Evolutionary conservation across 2,113 vertebrate genomes (phyloP), one percentile per base, ranked within the genome.

Genomic region (Nycticorax nycticorax): DNA sequence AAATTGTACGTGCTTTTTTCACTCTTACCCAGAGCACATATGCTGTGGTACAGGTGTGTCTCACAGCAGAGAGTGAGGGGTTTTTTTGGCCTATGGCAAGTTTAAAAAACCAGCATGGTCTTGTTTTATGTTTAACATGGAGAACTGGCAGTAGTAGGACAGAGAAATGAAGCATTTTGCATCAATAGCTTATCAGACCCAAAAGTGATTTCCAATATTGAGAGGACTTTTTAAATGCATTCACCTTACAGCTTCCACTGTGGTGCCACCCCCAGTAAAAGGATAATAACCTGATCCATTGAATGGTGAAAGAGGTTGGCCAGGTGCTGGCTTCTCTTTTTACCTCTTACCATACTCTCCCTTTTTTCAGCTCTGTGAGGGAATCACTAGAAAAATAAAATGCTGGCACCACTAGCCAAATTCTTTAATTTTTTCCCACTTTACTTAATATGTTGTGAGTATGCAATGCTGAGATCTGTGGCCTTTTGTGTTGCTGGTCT

Each of bases 401-500:
- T 78, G 59, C 71, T 82, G 48, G 50, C 68, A 68, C 26, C 21
- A 27, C 55, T 87, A 92, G 30, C 41, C 64, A 91, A 73, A 56
- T 48, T 68, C 43, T 93, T 52, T 17, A 30, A 80, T 60, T 43
- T 43, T 30, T 28, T 27, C 3, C 4, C 4, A 0, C 64, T 93
- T 73, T 81, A 63, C 74, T 88, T 69, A 88, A 11, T 89, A 57
- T 27, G 23, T 93, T 83, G 48, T 39, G 78, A 78, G 47, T 43
- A 68, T 56, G 41, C 57, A 74, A 4, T 84, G 85, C 83, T 66
- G 73, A 88, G 83, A 89, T 94, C 39, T 87, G 37, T 88, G 59
- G n/a, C 43, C 73, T 89, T 96, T 97, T 94, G 67, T 95, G 74
- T 79, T 87, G 78, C 26, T 76, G 69, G 24, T 60, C 57, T 92